Base-by-base conservation (phyloP, 2,797 vertebrate genomes). In the Acanthopagrus latus region DNA sequence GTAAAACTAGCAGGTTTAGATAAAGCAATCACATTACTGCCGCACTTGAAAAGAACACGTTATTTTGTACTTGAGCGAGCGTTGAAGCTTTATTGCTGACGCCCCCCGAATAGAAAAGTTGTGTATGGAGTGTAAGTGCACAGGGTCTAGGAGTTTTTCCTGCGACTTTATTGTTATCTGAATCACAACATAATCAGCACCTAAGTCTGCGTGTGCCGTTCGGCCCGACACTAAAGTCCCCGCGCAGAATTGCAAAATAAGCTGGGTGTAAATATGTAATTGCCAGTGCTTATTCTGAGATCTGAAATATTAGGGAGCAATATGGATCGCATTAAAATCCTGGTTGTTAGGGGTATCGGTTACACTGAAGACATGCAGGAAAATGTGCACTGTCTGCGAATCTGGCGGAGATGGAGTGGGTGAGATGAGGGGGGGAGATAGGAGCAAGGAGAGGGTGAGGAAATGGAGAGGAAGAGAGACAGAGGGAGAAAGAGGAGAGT, bases 381-480 rank as follows among this genome's bases (percentile, higher is more conserved):
- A 94, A 92, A 94, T 96, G 95, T 97, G 96, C 96, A 96, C 93
- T 93, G 95, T 96, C 93, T 95, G 94, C 96, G 74, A 91, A 94
- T 96, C 94, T 95, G 92, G 94, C 91, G 94, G 94, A 95, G 95
- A 93, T 88, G 82, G 89, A 92, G 89, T 78, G 86, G 86, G 81
- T 66, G 81, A 88, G 88, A 90, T 84, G 87, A 84, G 81, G 90
- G 72, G 33, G 80, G 84, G 82, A 86, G 89, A 85, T 83, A 86
- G 86, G 83, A 79, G 80, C 74, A 76, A 76, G 76, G 88, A 88
- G 86, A 84, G 86, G 85, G 84, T 91, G 89, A 89, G 89, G 86
- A 91, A 89, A 90, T 78, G 76, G 86, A 91, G 88, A 90, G 80
- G 86, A 88, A 88, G 82, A 88, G 82, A 90, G 87, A 86, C 63